Percentiles rank a stretch among this genome's conserved stretches.
phyloP scores from a whole-genome alignment of 1,140 invertebrate genomes.

The Heliothis subflexa region DNA sequence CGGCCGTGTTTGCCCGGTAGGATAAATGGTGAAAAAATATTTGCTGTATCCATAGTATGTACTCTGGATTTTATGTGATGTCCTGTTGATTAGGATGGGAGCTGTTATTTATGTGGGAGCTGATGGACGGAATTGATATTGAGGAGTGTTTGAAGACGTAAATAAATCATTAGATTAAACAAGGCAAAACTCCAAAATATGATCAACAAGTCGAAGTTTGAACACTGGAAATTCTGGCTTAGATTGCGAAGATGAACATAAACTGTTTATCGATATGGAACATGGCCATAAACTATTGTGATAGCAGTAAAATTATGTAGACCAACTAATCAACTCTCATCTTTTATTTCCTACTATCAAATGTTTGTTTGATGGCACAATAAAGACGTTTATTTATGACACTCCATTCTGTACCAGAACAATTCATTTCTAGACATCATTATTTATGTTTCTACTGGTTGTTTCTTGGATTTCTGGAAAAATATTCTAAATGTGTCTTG shows the following conservation, averaged over 20 bases:
- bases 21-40: slow-evolving; percentile 55
- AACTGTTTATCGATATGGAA: background rate
- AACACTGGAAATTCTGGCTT: no score
- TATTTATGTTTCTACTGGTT: background rate
- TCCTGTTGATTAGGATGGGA: slow-evolving; percentile 33
- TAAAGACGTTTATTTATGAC: background rate
- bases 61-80: slow-evolving; percentile 40
- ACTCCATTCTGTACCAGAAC: background rate
- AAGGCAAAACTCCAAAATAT: no score
- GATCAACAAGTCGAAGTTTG: no score
- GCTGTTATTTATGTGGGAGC: background rate
- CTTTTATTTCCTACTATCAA: background rate
- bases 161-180: background rate
- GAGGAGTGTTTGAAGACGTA: background rate
- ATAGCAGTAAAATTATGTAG: background rate
- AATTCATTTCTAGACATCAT: background rate
- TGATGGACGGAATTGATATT: slow-evolving; percentile 11
- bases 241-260: background rate
- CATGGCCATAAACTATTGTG: background rate
- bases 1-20: slow-evolving; percentile 52
- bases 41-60: slow-evolving; percentile 46
- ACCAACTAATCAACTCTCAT: background rate
- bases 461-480: background rate
- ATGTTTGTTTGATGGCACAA: background rate
- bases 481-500: slow-evolving; percentile 6